Evolutionary conservation across 2,113 vertebrate genomes (phyloP).

Genomic region (Scartelaos histophorus): DNA sequence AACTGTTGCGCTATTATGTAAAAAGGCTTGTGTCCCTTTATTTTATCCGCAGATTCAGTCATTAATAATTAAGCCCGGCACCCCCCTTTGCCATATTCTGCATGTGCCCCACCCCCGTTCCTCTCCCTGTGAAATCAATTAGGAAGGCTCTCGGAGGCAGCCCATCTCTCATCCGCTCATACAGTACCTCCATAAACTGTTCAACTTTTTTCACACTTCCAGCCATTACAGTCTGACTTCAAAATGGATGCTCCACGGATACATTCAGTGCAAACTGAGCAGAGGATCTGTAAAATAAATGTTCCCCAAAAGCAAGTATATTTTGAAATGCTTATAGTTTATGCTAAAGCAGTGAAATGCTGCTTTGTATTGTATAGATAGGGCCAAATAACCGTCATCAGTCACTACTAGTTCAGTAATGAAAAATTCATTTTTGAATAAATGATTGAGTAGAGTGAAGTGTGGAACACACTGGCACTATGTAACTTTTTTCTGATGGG

Average conservation of each 20-base stretch:
- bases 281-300: neutral
- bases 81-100: slow-evolving; percentile 57
- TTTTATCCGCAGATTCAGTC: slow-evolving; percentile 78
- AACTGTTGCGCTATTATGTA: slow-evolving; percentile 74
- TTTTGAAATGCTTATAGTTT: neutral
- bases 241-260: slow-evolving; percentile 32
- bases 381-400: too few species aligned
- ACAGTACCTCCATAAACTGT: slow-evolving; percentile 45
- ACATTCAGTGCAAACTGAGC: neutral
- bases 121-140: slow-evolving; percentile 83
- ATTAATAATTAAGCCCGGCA: slow-evolving; percentile 78
- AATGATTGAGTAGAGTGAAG: too few species aligned
- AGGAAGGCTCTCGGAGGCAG: slow-evolving; percentile 74
- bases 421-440: too few species aligned
- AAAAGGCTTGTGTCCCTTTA: slow-evolving; percentile 72
- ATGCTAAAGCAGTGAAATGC: neutral
- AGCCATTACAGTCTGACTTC: slow-evolving; percentile 24
- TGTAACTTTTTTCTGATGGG: too few species aligned
- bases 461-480: too few species aligned
- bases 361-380: neutral
- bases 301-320: neutral
- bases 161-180: slow-evolving; percentile 51
- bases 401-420: too few species aligned
- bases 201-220: slow-evolving; percentile 49
- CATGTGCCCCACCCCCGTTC: slow-evolving; percentile 68